Evolutionary conservation across 2,797 vertebrate genomes (phyloP).

Genomic region (Bradypodion pumilum): DNA sequence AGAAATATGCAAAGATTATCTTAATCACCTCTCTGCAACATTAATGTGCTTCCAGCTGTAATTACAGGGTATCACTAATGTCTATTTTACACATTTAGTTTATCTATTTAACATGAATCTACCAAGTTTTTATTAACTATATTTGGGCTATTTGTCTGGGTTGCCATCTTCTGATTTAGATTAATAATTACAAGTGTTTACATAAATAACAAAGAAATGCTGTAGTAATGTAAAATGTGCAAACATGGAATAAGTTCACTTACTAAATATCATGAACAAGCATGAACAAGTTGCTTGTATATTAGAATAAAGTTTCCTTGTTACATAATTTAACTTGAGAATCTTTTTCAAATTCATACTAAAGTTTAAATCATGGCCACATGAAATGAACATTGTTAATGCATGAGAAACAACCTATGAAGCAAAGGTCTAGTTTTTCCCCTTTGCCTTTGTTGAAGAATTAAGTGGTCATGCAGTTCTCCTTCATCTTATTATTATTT

Average conservation of each 20-base stretch:
- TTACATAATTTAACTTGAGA: background rate
- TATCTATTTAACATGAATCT: background rate
- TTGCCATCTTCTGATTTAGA: background rate
- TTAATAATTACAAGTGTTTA: background rate
- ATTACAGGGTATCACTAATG: too few relatives aligned
- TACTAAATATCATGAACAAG: background rate
- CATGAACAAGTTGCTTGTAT: constrained; percentile 1
- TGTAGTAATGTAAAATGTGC: background rate
- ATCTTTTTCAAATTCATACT: background rate
- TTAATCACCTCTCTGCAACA: too few relatives aligned
- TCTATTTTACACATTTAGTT: background rate
- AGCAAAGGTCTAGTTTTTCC: background rate
- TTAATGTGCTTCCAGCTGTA: too few relatives aligned
- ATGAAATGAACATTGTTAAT: background rate
- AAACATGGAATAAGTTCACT: background rate
- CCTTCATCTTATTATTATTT: background rate
- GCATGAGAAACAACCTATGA: background rate
- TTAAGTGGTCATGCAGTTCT: background rate
- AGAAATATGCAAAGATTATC: too few relatives aligned
- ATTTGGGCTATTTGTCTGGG: background rate
- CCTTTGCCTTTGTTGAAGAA: background rate
- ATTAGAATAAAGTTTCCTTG: background rate
- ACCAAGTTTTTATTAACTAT: background rate
- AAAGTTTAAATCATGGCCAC: background rate
- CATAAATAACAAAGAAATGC: background rate